Evolutionary conservation across 2,888 invertebrate genomes (phyloP).

Genomic region (Diaprepes abbreviatus): DNA sequence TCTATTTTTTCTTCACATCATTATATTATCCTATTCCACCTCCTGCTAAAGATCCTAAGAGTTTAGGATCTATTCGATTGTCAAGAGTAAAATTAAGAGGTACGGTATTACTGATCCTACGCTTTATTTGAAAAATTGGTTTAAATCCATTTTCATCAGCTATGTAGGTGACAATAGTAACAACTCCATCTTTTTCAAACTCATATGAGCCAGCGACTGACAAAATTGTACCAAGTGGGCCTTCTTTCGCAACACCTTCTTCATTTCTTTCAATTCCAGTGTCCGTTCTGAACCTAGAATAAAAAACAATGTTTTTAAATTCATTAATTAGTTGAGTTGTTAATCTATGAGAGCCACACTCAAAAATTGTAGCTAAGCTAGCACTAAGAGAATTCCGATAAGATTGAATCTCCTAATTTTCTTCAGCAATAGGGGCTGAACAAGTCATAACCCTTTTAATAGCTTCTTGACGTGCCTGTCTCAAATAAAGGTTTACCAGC

Average conservation of each 20-base stretch:
- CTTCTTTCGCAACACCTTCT: conserved; percentile 8
- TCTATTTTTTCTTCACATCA: too few species aligned
- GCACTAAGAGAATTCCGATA: too few species aligned
- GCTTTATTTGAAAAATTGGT: conserved; percentile 15
- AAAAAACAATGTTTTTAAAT: too few species aligned
- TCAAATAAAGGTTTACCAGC: too few species aligned
- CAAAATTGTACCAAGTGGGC: not conserved
- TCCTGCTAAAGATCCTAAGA: conserved; percentile 25
- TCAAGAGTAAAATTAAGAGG: conserved; percentile 25
- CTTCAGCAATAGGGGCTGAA: too few species aligned
- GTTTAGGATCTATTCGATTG: conserved; percentile 29
- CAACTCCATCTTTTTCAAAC: conserved; percentile 21
- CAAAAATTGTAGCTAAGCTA: too few species aligned
- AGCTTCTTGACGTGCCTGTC: too few species aligned
- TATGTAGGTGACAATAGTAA: conserved; percentile 24
- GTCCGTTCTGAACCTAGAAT: conserved; percentile 19
- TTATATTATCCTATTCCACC: conserved; percentile 37
- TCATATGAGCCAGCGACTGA: conserved; percentile 24
- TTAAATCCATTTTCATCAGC: conserved; percentile 34
- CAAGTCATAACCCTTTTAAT: too few species aligned
- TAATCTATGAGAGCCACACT: too few species aligned
- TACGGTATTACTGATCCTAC: not conserved
- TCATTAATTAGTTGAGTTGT: too few species aligned
- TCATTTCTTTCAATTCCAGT: conserved; percentile 21
- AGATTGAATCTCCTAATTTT: too few species aligned